Evolutionary conservation across 2,113 vertebrate genomes (phyloP).

Genomic region (Mesoclemmys tuberculata): DNA sequence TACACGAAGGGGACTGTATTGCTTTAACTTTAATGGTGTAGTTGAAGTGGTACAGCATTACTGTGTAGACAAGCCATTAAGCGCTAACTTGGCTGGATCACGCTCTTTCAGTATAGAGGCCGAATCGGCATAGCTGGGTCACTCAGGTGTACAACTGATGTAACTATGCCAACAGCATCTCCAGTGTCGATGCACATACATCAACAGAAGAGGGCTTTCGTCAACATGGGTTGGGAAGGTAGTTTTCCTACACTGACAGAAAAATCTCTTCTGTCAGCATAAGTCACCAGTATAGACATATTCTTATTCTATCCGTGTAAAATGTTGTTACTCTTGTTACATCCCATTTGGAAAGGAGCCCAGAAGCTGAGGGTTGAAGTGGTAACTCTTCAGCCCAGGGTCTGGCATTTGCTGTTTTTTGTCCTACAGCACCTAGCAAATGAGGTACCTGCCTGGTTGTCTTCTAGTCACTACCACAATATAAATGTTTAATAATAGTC

Average conservation of each 20-base stretch:
- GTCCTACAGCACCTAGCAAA: background rate
- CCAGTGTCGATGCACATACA: too few species aligned
- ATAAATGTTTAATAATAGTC: rapidly evolving
- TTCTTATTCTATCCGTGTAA: background rate
- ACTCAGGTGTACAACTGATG: background rate
- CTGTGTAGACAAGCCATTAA: background rate
- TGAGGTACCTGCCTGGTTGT: background rate
- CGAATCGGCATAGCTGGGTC: background rate
- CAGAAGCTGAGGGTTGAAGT: rapidly evolving
- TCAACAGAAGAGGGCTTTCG: background rate
- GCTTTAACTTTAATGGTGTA: background rate
- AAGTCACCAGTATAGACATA: background rate
- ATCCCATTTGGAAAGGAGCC: background rate
- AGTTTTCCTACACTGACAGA: background rate
- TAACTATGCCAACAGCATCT: background rate
- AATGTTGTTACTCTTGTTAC: background rate
- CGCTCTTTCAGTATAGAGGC: background rate
- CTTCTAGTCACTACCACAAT: background rate
- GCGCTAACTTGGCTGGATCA: background rate
- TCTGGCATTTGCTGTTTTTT: rapidly evolving
- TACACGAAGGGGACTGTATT: background rate
- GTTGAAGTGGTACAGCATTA: background rate
- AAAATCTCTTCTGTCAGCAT: background rate
- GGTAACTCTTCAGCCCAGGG: background rate
- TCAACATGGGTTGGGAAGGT: background rate